Evolutionary conservation across 2,797 vertebrate genomes (phyloP), one percentile per base, ranked within the genome.

Genomic region (Ctenopoma kingsleyae): DNA sequence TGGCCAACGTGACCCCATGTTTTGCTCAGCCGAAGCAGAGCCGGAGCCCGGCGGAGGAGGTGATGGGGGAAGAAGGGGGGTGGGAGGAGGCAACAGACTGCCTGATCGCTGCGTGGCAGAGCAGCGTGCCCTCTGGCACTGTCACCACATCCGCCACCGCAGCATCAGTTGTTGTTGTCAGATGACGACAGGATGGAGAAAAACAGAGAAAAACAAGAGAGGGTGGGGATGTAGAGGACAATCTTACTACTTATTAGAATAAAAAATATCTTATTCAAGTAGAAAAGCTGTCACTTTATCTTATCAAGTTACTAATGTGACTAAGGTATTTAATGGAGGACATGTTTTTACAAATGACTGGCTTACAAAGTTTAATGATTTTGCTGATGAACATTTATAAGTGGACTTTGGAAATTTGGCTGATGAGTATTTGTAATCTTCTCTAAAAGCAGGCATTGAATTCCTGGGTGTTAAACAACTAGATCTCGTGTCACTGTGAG

Each of bases 81-180:
- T 38, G 32, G 41, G 54, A 32, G 65, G 71, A 62, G 62, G 79
- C 58, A 83, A 71, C 83, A 83, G 77, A 79, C 79, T 85, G 86
- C 76, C 71, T 85, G 78, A 86, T 89, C 25, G 46, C 68, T 82
- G 66, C 62, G 78, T 82, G 78, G 83, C 85, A 79, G 82, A 81
- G 71, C 67, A 69, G 61, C 38, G 27, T 86, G 85, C 82, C 83
- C 89, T 86, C 82, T 85, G 85, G 84, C 85, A 67, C 78, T 46
- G 62, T 89, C 87, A 84, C 59, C 68, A 40, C 52, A 54, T 46
- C 59, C 49, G 19, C 77, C 54, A 55, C 72, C 35, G 48, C 65
- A 44, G 64, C 73, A 80, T 64, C 58, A 76, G 73, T 76, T 77
- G 75, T 74, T 76, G 80, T 43, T 76, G 86, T 88, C 80, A 86